phyloP scores from a whole-genome alignment of 2,113 vertebrate genomes.

The Mellivora capensis region DNA sequence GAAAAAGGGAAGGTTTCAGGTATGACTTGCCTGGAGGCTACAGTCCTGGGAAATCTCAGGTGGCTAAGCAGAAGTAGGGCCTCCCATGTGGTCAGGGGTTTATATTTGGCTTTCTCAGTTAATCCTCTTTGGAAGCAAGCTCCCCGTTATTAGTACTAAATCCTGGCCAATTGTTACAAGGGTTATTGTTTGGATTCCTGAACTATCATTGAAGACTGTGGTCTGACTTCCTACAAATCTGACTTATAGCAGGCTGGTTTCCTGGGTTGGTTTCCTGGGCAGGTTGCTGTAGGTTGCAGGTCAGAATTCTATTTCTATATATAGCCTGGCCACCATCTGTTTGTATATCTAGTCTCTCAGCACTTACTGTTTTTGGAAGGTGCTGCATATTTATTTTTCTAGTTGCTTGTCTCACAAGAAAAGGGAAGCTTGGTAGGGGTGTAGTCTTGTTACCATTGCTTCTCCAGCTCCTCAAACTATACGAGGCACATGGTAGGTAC shows the following conservation, averaged over 20 bases:
- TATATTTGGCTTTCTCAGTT: not conserved
- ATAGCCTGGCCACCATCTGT: not conserved
- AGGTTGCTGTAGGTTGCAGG: not conserved
- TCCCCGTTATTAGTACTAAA: not conserved
- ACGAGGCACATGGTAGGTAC: not conserved
- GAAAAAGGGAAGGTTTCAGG: not conserved
- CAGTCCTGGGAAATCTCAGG: not conserved
- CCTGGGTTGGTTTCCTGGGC: not conserved
- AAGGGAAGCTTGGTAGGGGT: not conserved
- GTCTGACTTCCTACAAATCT: not conserved
- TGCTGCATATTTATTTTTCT: not conserved
- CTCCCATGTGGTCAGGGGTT: not conserved
- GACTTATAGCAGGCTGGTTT: not conserved
- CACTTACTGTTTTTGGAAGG: not conserved
- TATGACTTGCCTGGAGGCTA: not conserved
- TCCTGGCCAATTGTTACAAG: not conserved
- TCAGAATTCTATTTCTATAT: conserved; percentile 17
- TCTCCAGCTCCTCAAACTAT: not conserved
- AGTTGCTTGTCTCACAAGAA: not conserved
- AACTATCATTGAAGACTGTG: not conserved
- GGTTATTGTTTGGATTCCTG: not conserved
- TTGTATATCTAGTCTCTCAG: not conserved
- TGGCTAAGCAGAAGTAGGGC: not conserved
- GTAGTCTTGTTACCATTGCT: not conserved
- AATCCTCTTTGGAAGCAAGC: not conserved